phyloP scores from a whole-genome alignment of 2,888 invertebrate species.

The Xanthia togata region DNA sequence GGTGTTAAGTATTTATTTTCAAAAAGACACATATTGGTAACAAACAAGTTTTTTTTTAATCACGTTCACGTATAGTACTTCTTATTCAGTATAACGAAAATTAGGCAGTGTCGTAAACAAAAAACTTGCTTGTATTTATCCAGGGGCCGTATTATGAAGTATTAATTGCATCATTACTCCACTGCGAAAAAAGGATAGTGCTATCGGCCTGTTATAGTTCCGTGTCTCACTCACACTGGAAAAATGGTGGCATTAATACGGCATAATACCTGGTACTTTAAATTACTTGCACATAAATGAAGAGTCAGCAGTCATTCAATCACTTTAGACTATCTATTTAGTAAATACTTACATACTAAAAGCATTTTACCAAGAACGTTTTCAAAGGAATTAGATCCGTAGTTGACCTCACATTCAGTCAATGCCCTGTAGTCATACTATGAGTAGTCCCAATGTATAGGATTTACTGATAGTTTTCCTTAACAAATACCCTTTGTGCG shows the following conservation, averaged over 20 bases:
- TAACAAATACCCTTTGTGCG: conserved; percentile 54
- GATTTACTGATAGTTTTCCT: conserved; percentile 49
- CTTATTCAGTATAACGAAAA: neutral
- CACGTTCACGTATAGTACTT: neutral
- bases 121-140: neutral
- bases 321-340: neutral
- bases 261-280: no score
- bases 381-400: conserved; percentile 39
- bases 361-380: conserved; percentile 15
- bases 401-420: conserved; percentile 44
- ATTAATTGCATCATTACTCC: no score
- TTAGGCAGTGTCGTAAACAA: neutral
- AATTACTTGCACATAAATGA: neutral
- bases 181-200: no score
- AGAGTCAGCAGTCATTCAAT: neutral
- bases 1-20: neutral
- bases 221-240: no score
- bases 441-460: conserved; percentile 41
- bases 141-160: no score
- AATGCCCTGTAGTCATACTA: conserved; percentile 28
- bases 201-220: no score
- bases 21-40: neutral
- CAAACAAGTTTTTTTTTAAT: neutral
- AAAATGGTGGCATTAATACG: no score
- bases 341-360: conserved; percentile 9